These are phyloP conservation scores for Azorinus chamasolen DNA, from an alignment of 2,888 invertebrate genomes.

Conservation along the genomic window DNA sequence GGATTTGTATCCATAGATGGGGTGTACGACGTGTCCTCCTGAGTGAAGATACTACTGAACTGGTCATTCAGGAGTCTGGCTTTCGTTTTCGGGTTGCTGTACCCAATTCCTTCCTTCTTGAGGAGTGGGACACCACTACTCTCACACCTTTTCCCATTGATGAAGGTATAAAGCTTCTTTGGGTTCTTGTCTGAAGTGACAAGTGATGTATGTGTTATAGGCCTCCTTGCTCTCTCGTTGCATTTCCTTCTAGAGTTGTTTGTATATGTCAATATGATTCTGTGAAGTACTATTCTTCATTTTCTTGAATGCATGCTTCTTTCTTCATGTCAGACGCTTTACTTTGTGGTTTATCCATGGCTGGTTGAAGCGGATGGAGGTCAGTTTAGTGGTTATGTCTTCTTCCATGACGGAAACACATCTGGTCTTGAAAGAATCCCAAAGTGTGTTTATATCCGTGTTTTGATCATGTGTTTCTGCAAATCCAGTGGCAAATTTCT, in stretches of 20 bases:
- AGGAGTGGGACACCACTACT: constrained; percentile 6
- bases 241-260: constrained; percentile 20
- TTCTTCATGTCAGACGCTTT: constrained; percentile 4
- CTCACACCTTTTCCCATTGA: constrained; percentile 22
- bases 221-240: constrained; percentile 8
- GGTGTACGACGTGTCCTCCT: constrained; percentile 4
- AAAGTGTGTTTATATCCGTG: constrained; percentile 25
- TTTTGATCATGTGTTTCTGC: background rate
- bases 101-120: background rate
- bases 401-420: background rate
- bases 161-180: constrained; percentile 23
- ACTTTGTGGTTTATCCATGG: constrained; percentile 9
- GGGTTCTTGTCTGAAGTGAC: background rate
- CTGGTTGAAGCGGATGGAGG: constrained; percentile 15
- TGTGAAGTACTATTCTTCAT: background rate
- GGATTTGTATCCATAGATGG: constrained; percentile 2
- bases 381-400: background rate
- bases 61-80: constrained; percentile 6
- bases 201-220: constrained; percentile 18
- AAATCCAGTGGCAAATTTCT: constrained; percentile 4
- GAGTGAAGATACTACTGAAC: background rate
- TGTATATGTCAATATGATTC: constrained; percentile 1
- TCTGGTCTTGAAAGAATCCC: constrained; percentile 12
- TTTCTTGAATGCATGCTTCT: constrained; percentile 14
- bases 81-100: constrained; percentile 4